Conservation (phyloP, 2,797 vertebrate genomes). For the Cirrhinus mrigala region DNA sequence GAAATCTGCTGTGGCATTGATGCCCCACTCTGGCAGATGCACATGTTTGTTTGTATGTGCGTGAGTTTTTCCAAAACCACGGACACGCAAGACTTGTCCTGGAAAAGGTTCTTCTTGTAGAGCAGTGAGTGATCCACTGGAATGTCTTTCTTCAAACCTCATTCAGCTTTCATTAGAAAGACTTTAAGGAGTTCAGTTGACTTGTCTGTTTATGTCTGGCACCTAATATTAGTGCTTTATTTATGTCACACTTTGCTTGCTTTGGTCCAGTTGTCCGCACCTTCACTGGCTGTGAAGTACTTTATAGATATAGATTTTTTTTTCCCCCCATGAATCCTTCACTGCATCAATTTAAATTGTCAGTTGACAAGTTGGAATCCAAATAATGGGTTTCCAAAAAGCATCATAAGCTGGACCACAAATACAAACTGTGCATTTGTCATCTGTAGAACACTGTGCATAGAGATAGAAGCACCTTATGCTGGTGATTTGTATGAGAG, state of each 20-base stretch:
- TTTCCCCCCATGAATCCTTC: too few species aligned
- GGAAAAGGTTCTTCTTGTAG: background rate
- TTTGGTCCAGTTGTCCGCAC: background rate
- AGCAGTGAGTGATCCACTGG: background rate
- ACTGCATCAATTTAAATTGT: constrained; percentile 8
- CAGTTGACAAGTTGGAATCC: background rate
- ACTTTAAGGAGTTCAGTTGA: constrained; percentile 7
- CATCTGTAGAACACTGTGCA: background rate
- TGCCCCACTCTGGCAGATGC: constrained; percentile 6
- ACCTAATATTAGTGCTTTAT: background rate
- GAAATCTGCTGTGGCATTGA: constrained; percentile 73
- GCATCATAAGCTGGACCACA: constrained; percentile 7
- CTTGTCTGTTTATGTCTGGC: constrained; percentile 7
- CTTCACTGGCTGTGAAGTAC: background rate
- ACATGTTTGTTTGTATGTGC: constrained; percentile 13
- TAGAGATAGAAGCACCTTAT: background rate
- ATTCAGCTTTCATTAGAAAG: constrained; percentile 12
- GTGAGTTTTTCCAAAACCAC: constrained; percentile 9
- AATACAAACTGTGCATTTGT: background rate
- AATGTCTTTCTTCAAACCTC: background rate
- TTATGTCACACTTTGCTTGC: background rate
- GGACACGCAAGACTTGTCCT: constrained; percentile 2
- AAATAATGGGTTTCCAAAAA: background rate
- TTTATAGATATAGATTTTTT: background rate
- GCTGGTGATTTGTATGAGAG: constrained; percentile 4